Evolutionary conservation across 2,797 vertebrate genomes (phyloP).

Genomic region (Parotocinclus haroldoi): DNA sequence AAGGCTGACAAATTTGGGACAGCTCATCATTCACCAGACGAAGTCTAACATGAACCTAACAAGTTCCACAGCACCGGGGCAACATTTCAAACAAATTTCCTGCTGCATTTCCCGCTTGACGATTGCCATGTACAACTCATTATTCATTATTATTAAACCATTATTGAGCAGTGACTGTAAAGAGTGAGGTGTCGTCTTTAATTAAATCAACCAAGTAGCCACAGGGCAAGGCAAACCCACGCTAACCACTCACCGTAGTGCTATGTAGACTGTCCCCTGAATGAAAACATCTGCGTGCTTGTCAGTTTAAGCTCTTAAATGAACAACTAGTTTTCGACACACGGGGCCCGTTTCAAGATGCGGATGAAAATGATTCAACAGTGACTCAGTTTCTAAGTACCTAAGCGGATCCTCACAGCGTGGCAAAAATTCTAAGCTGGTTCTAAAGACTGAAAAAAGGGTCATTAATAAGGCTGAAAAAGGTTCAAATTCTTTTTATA

Average conservation of each 20-base stretch:
- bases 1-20: too few relatives aligned
- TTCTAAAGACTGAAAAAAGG: not conserved
- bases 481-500: not conserved
- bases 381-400: not conserved
- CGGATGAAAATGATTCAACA: not conserved
- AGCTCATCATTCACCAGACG: too few relatives aligned
- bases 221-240: conserved; percentile 32
- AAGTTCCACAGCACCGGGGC: conserved; percentile 8
- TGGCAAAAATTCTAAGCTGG: not conserved
- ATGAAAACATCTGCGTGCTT: conserved; percentile 34
- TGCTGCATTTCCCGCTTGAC: conserved; percentile 44
- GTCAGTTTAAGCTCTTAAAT: not conserved
- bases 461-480: not conserved
- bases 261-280: conserved; percentile 19
- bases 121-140: conserved; percentile 44
- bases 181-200: conserved; percentile 34
- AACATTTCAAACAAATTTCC: not conserved
- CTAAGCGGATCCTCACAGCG: not conserved
- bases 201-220: conserved; percentile 45
- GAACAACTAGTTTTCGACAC: conserved; percentile 14
- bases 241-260: conserved; percentile 29
- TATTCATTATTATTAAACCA: too few relatives aligned
- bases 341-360: not conserved
- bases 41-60: too few relatives aligned
- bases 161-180: conserved; percentile 42